Evolutionary conservation across 2,797 vertebrate genomes (phyloP).

Genomic region (Amniataba percoides): DNA sequence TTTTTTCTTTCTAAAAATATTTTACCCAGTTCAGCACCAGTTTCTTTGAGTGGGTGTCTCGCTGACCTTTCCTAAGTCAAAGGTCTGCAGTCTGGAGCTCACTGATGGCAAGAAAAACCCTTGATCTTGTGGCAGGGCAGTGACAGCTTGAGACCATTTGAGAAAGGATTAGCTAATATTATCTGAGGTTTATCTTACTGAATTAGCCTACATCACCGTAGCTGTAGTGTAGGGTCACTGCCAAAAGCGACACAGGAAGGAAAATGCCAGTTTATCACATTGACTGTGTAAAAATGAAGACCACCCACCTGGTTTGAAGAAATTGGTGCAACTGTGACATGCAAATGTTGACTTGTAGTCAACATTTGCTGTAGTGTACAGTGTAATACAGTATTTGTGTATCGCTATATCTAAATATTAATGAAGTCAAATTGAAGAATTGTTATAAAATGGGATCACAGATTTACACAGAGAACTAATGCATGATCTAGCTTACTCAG

Average conservation of each 20-base stretch:
- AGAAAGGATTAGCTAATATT: constrained; percentile 79
- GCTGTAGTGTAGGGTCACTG: constrained; percentile 10
- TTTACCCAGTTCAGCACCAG: not conserved
- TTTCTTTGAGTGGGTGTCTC: not conserved
- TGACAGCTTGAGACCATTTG: constrained; percentile 69
- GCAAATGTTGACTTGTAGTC: not conserved
- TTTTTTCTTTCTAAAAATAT: constrained; percentile 1
- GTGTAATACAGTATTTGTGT: not conserved
- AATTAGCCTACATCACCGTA: constrained; percentile 62
- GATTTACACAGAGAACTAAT: not conserved
- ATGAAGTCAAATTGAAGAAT: not conserved
- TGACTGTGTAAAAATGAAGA: not conserved
- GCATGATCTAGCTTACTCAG: not conserved
- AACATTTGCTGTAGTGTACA: no score
- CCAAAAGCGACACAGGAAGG: constrained; percentile 20
- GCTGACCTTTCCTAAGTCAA: constrained; percentile 13
- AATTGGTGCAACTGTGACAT: constrained; percentile 2
- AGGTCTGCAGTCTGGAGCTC: constrained; percentile 28
- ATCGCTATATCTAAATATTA: not conserved
- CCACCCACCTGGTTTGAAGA: not conserved
- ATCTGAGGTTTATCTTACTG: constrained; percentile 64
- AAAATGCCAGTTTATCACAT: constrained; percentile 13
- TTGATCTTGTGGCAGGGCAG: constrained; percentile 50
- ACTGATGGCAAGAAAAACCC: constrained; percentile 42
- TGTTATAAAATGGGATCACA: not conserved